Base-by-base conservation (phyloP, 2,797 vertebrate genomes). In the Pipistrellus kuhlii region DNA sequence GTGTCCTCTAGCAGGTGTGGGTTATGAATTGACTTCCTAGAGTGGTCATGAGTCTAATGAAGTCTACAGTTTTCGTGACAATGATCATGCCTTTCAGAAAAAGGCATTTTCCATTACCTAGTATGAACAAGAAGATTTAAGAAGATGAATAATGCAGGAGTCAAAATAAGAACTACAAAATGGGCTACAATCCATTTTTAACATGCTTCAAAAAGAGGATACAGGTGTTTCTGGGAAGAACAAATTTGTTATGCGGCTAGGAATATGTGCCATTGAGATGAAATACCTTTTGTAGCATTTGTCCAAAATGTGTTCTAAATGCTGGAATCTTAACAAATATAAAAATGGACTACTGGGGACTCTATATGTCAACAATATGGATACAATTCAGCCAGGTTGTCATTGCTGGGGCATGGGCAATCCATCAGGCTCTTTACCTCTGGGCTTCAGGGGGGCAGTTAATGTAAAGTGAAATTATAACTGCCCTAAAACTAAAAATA, bases 91-190 rank as follows among this genome's bases (percentile, higher is more conserved):
- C 32, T 84, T 91, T 92, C 66, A 59, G 44, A 92, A 32, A 89
- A 94, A 75, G 55, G 62, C 41, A 64, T 77, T 92, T 91, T 94
- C 84, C 66, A 89, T 85, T 94, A 55, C 72, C 76, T 48, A 71
- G 30, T 41, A 73, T 59, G 15, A 93, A 71, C 44, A 87, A 91
- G 68, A 85, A 93, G 20, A 32, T 30, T 84, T 82, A 86, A n/a
- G 69, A 93, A 80, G 64, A 95, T 90, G 85, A 94, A 96, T 94
- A 94, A 93, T 87, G 14, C 86, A 96, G 57, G 15, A 62, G 30
- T 82, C 53, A 83, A 96, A 95, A 87, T 84, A 91, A 96, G 76
- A 96, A 89, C 82, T 90, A 91, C 3, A 66, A 88, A 94, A 93
- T 46, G 64, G 84, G 86, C 80, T 81, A 25, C 46, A 59, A 59